Percentiles rank a stretch among this genome's conserved stretches.
phyloP scores from a whole-genome alignment of 2,797 vertebrate genomes.

The Hypotaenidia philippensis region DNA sequence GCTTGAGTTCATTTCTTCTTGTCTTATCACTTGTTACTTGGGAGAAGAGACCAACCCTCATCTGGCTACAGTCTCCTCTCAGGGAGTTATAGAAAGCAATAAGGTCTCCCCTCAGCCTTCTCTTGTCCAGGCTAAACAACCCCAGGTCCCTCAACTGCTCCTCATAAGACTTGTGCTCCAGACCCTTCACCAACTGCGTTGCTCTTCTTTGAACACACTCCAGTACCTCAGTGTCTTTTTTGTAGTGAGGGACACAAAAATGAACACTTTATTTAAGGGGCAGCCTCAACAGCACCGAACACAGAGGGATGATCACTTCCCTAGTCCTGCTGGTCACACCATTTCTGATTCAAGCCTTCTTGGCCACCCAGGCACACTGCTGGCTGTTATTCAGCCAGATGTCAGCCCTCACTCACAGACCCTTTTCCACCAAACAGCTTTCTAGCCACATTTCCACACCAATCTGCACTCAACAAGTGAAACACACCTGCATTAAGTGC shows the following conservation, averaged over 20 bases:
- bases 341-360: neutral
- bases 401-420: neutral
- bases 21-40: neutral
- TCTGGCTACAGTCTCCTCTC: neutral
- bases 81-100: neutral
- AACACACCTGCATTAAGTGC: neutral
- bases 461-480: neutral
- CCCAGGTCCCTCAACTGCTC: neutral
- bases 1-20: neutral
- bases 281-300: neutral
- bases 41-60: neutral
- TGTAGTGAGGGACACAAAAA: neutral
- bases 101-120: neutral
- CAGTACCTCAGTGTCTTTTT: neutral
- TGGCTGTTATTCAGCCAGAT: neutral
- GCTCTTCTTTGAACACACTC: neutral
- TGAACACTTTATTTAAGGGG: neutral
- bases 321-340: neutral
- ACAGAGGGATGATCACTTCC: neutral
- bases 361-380: neutral
- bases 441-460: neutral
- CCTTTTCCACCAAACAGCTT: neutral
- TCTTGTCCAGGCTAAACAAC: neutral
- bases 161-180: neutral
- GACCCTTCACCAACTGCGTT: neutral